phyloP scores from a whole-genome alignment of 2,113 vertebrate species.

The Falcunculus frontatus region DNA sequence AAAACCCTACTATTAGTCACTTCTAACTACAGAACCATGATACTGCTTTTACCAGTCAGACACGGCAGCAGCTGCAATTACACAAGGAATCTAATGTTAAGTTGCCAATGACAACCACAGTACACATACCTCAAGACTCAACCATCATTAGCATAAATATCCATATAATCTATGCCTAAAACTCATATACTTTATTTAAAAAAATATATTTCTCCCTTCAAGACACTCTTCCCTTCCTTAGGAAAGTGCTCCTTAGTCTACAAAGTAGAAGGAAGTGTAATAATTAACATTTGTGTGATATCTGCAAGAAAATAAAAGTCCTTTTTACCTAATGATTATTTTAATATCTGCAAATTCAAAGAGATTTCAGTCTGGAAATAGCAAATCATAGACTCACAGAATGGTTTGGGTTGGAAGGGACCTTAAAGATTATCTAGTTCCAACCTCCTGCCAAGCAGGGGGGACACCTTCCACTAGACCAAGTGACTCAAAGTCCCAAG shows the following conservation, averaged over 20 bases:
- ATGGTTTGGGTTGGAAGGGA: background rate
- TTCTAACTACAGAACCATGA: background rate
- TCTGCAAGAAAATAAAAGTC: background rate
- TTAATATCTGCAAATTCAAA: background rate
- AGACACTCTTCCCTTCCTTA: background rate
- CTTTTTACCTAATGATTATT: background rate
- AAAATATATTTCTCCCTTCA: background rate
- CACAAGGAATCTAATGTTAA: background rate
- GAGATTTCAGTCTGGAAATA: background rate
- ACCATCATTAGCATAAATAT: background rate
- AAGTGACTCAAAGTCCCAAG: background rate
- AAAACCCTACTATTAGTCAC: constrained; percentile 7
- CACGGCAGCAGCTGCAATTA: background rate
- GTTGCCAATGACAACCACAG: background rate
- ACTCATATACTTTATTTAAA: background rate
- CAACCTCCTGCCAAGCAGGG: background rate
- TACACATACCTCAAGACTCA: background rate
- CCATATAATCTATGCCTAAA: background rate
- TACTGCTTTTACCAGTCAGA: background rate
- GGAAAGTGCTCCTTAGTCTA: background rate
- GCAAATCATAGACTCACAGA: background rate
- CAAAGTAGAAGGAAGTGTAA: background rate
- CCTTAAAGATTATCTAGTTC: background rate
- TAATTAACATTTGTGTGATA: background rate
- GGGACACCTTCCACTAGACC: background rate